Evolutionary conservation across 2,797 vertebrate genomes (phyloP).

Genomic region (Kryptolebias ocellatus): DNA sequence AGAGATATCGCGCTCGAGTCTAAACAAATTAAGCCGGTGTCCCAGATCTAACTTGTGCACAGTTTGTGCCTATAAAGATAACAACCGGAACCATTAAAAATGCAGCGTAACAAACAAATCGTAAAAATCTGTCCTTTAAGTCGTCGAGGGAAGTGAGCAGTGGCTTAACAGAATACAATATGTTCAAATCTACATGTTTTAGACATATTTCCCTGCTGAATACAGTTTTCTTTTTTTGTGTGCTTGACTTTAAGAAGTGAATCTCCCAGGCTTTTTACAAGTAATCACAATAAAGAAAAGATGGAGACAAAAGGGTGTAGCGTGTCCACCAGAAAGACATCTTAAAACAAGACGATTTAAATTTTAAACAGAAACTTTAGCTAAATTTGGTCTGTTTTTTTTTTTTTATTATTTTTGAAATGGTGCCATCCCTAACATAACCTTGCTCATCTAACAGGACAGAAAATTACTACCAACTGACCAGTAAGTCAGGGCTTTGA

Average conservation of each 20-base stretch:
- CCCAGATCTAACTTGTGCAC: slow-evolving; percentile 49
- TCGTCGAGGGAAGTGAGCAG: slow-evolving; percentile 53
- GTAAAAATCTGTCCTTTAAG: slow-evolving; percentile 61
- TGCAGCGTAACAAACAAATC: slow-evolving; percentile 63
- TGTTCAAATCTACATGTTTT: background rate
- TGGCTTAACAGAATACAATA: slow-evolving; percentile 51
- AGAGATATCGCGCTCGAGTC: too few relatives aligned
- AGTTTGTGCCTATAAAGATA: slow-evolving; percentile 51
- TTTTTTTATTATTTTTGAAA: too few relatives aligned
- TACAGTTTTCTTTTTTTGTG: slow-evolving; percentile 30
- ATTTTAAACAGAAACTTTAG: too few relatives aligned
- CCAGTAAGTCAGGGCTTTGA: too few relatives aligned
- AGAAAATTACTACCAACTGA: too few relatives aligned
- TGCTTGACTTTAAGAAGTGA: slow-evolving; percentile 63
- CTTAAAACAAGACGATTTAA: too few relatives aligned
- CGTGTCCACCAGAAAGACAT: too few relatives aligned
- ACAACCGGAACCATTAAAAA: slow-evolving; percentile 49
- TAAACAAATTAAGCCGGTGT: slow-evolving; percentile 22
- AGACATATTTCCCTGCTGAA: background rate
- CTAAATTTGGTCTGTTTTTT: too few relatives aligned
- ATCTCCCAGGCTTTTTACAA: slow-evolving; percentile 53
- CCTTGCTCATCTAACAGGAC: too few relatives aligned
- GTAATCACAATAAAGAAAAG: too few relatives aligned
- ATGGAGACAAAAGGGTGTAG: too few relatives aligned
- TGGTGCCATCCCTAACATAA: too few relatives aligned